phyloP scores from a whole-genome alignment of 1,140 invertebrate genomes.

The Drosophila seguyi region DNA sequence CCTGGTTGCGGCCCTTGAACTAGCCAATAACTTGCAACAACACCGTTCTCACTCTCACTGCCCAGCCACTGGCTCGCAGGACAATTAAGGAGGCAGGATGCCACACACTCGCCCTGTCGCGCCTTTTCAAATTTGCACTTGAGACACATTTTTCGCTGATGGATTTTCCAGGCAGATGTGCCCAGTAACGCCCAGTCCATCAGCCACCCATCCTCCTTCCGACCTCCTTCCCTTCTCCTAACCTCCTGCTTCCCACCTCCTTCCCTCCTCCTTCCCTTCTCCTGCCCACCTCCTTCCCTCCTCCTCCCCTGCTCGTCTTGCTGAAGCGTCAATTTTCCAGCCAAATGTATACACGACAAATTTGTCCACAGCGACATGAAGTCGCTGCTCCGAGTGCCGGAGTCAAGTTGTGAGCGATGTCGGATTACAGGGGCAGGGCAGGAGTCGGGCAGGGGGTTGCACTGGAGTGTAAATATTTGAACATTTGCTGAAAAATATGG shows the following conservation, averaged over 20 bases:
- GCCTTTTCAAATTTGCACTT: constrained; percentile 24
- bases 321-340: constrained; percentile 63
- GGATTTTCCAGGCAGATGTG: constrained; percentile 55
- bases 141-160: constrained; percentile 31
- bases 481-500: constrained; percentile 81
- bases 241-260: not conserved
- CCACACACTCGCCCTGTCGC: not conserved
- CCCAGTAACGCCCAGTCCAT: constrained; percentile 35
- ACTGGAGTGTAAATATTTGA: constrained; percentile 73
- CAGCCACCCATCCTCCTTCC: not conserved
- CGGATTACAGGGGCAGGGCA: constrained; percentile 59
- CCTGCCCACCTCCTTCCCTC: not conserved
- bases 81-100: constrained; percentile 11
- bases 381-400: constrained; percentile 59
- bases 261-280: not conserved
- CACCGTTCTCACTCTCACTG: constrained; percentile 3
- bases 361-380: constrained; percentile 63
- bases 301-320: not conserved
- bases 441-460: constrained; percentile 33
- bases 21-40: not conserved
- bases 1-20: not conserved
- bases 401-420: constrained; percentile 75
- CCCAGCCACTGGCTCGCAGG: not conserved
- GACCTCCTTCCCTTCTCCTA: not conserved
- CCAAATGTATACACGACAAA: constrained; percentile 64